These are phyloP conservation scores for Discoglossus pictus DNA, from an alignment of 2,797 vertebrate genomes.

Conservation along the genomic window DNA sequence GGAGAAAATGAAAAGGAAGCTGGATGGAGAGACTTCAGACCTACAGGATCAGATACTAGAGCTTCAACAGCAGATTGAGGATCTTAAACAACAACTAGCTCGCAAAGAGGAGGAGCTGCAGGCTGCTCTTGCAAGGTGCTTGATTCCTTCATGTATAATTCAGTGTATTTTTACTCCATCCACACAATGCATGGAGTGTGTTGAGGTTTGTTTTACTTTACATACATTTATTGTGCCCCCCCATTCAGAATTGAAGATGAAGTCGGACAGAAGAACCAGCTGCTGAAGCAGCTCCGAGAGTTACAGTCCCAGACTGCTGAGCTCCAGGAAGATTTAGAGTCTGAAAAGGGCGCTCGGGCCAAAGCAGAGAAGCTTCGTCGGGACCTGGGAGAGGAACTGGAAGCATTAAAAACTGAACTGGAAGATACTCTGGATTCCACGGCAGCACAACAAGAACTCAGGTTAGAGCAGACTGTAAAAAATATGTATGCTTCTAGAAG, in stretches of 20 bases:
- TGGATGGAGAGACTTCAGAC: slow-evolving; percentile 83
- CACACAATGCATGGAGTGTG: too few species aligned
- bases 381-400: slow-evolving; percentile 87
- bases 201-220: too few species aligned
- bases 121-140: slow-evolving; percentile 76
- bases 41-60: slow-evolving; percentile 87
- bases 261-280: slow-evolving; percentile 72
- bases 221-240: background rate
- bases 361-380: slow-evolving; percentile 86
- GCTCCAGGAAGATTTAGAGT: slow-evolving; percentile 86
- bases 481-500: too few species aligned
- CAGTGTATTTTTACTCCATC: too few species aligned
- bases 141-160: background rate
- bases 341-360: slow-evolving; percentile 79
- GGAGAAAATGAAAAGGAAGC: slow-evolving; percentile 85
- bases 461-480: slow-evolving; percentile 62
- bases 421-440: slow-evolving; percentile 90
- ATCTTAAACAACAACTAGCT: slow-evolving; percentile 77
- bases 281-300: slow-evolving; percentile 81
- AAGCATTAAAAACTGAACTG: slow-evolving; percentile 85
- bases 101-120: slow-evolving; percentile 90
- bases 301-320: slow-evolving; percentile 83
- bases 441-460: slow-evolving; percentile 86
- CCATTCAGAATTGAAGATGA: slow-evolving; percentile 81
- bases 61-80: slow-evolving; percentile 73